Conservation (phyloP, 2,113 vertebrate genomes). For the Silurus meridionalis region DNA sequence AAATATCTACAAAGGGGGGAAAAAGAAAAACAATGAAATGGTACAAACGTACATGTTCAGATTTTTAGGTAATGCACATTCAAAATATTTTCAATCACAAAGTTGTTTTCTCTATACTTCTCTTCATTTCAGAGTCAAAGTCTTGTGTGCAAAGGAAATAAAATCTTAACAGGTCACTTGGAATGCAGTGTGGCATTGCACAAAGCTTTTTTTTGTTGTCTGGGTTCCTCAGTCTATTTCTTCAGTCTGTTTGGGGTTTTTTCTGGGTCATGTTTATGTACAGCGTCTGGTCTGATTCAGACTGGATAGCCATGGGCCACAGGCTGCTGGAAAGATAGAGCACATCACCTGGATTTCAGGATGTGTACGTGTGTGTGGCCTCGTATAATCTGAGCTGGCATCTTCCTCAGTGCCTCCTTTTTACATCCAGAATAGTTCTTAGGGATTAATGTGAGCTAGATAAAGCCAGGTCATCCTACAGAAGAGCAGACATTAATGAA, state of each 20-base stretch:
- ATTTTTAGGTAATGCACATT: neutral
- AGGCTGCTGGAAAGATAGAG: constrained; percentile 47
- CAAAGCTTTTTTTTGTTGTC: constrained; percentile 1
- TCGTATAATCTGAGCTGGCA: constrained; percentile 62
- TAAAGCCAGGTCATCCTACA: constrained; percentile 69
- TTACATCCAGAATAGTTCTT: constrained; percentile 63
- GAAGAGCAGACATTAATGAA: constrained; percentile 14
- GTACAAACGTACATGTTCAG: constrained; percentile 35
- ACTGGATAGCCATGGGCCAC: constrained; percentile 45
- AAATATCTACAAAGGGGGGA: constrained; percentile 69
- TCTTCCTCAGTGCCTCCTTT: constrained; percentile 52
- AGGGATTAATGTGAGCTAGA: constrained; percentile 60
- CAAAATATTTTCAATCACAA: neutral
- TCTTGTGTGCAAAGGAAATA: neutral
- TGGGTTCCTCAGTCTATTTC: neutral
- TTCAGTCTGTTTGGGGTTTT: constrained; percentile 8
- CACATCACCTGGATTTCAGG: constrained; percentile 43
- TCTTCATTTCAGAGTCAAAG: neutral
- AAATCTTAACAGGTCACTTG: constrained; percentile 41
- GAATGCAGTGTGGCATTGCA: constrained; percentile 6
- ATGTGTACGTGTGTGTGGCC: constrained; percentile 44
- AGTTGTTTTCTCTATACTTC: neutral
- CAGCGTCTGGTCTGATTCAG: constrained; percentile 51
- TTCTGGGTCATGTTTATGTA: constrained; percentile 55
- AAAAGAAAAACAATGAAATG: constrained; percentile 14